Evolutionary conservation across 2,888 invertebrate species (phyloP), one percentile per base, ranked within the genome.

Genomic region (Hybos culiciformis): DNA sequence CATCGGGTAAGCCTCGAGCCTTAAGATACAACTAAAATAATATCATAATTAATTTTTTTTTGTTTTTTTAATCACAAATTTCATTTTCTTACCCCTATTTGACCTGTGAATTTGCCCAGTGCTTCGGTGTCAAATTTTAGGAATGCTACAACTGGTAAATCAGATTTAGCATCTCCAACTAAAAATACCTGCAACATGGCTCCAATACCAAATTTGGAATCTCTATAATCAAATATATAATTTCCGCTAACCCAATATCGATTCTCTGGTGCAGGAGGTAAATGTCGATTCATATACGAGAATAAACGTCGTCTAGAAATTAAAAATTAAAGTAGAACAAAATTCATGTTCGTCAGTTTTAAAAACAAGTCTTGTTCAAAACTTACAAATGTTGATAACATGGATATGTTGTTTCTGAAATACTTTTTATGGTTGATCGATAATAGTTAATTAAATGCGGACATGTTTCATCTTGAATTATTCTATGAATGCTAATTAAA

Each of bases 161-260:
- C 77, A 1, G 78, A 78, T 29, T 70, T 64, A 1, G 74, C 70
- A 56, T 80, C 79, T 1, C 78, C 82, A 4, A 82, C 72, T 8
- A 77, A 69, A 47, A 80, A 65, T 19, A 77, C 67, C 51, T 77
- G 74, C 15, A 75, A 52, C 64, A 75, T 67, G 3, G 74, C 70
- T 1, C 76, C 76, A 45, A 74, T 73, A 38, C 74, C 73, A 45
- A 73, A 68, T 26, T 72, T 72, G 1, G 72, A 71, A 52, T 79
- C 77, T n/a, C 76, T 74, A 52, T 75, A 77, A 47, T 80, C 81
- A 50, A 80, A 71, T 43, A 83, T 70, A 55, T 80, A 79, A 60
- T 82, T 82, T 21, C 80, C 81, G 0, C 81, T 81, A 0, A 77
- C 73, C 73, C 81, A 78, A 52, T 73, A 73, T 5, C 73, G 68